These are phyloP conservation scores for Pristionchus arcanus DNA, from an alignment of 2,888 invertebrate genomes.

Conservation along the genomic window DNA sequence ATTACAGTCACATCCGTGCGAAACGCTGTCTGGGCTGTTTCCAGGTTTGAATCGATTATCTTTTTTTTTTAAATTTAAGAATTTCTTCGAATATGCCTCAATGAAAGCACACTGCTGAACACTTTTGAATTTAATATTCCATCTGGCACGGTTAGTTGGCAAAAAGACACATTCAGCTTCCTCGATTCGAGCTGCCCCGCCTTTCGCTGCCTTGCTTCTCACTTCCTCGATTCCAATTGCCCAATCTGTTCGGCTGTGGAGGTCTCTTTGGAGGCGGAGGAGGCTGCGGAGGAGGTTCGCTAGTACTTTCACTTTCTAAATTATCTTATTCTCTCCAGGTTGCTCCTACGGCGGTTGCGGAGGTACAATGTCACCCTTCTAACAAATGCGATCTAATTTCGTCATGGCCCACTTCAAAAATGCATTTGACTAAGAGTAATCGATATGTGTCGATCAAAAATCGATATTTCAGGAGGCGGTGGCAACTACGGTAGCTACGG, in stretches of 20 bases:
- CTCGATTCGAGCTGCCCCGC: not conserved
- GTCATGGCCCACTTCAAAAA: no score
- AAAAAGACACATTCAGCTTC: not conserved
- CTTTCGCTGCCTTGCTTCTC: not conserved
- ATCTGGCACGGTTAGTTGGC: no score
- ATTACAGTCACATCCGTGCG: slow-evolving; percentile 5
- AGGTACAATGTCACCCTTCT: not conserved
- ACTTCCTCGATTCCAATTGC: slow-evolving; percentile 5
- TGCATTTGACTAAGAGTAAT: not conserved
- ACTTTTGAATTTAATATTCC: no score
- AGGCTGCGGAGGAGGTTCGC: not conserved
- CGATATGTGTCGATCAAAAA: no score
- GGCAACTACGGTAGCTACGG: slow-evolving; percentile 38
- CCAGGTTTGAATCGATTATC: not conserved
- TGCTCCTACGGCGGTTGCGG: not conserved
- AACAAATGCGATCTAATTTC: not conserved
- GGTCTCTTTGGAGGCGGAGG: not conserved
- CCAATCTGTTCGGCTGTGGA: slow-evolving; percentile 4
- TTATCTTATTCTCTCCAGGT: not conserved
- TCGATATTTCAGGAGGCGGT: not conserved
- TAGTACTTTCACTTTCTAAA: not conserved
- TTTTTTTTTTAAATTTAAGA: not conserved
- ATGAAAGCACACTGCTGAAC: no score
- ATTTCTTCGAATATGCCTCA: not conserved
- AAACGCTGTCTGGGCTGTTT: not conserved